These are phyloP conservation scores for Aelia acuminata DNA, from an alignment of 2,888 invertebrate species.

Conservation along the genomic window DNA sequence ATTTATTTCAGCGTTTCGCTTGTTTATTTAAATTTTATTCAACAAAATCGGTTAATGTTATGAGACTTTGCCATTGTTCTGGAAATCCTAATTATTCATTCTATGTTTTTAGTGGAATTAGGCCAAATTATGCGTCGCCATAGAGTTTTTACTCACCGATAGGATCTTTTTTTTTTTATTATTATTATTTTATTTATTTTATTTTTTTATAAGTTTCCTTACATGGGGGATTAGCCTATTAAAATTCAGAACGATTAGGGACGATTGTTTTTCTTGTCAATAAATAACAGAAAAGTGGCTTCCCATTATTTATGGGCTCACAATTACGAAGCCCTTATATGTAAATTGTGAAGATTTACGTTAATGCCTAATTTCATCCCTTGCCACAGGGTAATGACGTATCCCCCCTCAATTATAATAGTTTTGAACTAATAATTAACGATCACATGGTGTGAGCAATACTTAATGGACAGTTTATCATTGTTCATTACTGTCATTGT, in stretches of 20 bases:
- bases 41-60: no score
- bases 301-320: neutral
- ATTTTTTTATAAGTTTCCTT: neutral
- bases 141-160: neutral
- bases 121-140: neutral
- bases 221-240: neutral
- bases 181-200: neutral
- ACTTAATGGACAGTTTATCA: neutral
- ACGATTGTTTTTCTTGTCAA: slow-evolving; percentile 22
- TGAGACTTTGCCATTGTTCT: no score
- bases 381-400: neutral
- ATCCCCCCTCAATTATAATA: neutral
- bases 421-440: neutral
- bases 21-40: no score
- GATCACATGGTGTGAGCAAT: neutral
- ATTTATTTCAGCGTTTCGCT: no score
- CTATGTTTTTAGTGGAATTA: neutral
- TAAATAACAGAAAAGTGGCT: neutral
- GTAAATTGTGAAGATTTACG: slow-evolving; percentile 20
- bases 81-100: no score
- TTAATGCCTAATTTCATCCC: neutral
- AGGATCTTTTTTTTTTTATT: neutral
- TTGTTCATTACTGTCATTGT: neutral
- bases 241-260: slow-evolving; percentile 11
- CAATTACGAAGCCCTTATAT: slow-evolving; percentile 9